Base-by-base conservation (phyloP, 2,888 invertebrate genomes). In the Hylaea fasciaria region DNA sequence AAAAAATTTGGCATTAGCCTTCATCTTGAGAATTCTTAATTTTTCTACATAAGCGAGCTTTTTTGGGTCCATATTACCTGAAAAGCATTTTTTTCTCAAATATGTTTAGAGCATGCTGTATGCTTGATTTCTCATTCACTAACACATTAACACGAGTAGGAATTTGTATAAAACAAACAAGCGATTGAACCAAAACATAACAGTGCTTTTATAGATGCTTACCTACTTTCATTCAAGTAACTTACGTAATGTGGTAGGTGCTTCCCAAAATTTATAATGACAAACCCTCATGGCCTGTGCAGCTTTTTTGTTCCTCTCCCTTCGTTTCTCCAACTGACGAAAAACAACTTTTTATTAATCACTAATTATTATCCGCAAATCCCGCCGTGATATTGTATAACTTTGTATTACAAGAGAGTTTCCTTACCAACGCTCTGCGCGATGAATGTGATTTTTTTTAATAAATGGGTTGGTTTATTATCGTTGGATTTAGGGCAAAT, bases 211-310 rank as follows among this genome's bases (percentile, higher is more conserved):
- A n/a, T n/a, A n/a, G n/a, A n/a, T n/a, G n/a, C n/a, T n/a, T n/a
- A n/a, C n/a, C n/a, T n/a, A n/a, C n/a, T n/a, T n/a, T 22, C 3
- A 22, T 22, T 22, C 22, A 22, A 22, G 22, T 22, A 22, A 78
- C 87, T 81, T 69, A 90, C 91, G 86, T 55, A 90, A 76, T 3
- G 85, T 77, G 69, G 80, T 83, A 0, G 91, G 91, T 11, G 91
- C 82, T 69, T 88, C 87, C 91, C 91, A 91, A 75, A 91, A 91
- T 67, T 89, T 89, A 64, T 89, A 90, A 62, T 68, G 82, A 64
- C 89, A 89, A 17, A 80, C 55, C 66, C 87, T 78, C 69, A 86
- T 86, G 3, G 57, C 57, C 68, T 78, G 72, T 57, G 80, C 73
- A 52, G 78, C 76, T 64, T 80, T 80, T 57, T 73, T 84, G 66